Conservation (phyloP, 2,888 invertebrate species). For the Neoascia interrupta region DNA sequence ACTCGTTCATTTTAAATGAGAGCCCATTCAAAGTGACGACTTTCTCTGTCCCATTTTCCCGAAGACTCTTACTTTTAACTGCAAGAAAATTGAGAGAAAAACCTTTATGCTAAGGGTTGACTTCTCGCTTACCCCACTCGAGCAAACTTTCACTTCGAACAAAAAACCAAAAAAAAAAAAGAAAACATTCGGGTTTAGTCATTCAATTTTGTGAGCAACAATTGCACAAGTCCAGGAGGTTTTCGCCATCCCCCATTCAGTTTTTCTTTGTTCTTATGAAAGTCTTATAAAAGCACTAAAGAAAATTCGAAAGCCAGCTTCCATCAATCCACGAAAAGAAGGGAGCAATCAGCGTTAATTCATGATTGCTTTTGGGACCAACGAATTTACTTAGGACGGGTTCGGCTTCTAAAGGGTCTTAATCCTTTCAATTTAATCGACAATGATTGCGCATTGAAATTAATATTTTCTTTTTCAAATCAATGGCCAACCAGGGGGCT, state of each 20-base stretch:
- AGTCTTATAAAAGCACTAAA: too few species aligned
- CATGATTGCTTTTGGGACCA: conserved; percentile 35
- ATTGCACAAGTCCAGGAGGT: conserved; percentile 26
- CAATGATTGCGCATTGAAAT: conserved; percentile 33
- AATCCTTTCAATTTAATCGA: conserved; percentile 43
- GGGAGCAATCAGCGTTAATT: conserved; percentile 41
- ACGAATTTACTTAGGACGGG: not conserved
- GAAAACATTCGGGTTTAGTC: not conserved
- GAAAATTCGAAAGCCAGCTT: too few species aligned
- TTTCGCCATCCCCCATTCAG: conserved; percentile 12
- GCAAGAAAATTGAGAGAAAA: conserved; percentile 7
- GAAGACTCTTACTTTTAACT: not conserved
- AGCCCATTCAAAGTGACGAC: conserved; percentile 26
- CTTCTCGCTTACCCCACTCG: too few species aligned
- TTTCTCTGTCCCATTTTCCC: not conserved
- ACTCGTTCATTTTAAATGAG: conserved; percentile 41
- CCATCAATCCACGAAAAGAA: not conserved
- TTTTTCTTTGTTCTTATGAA: not conserved
- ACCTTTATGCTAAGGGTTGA: too few species aligned
- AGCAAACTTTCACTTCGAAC: not conserved
- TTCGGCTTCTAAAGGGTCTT: not conserved
- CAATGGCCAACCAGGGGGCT: not conserved
- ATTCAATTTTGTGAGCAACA: conserved; percentile 28
- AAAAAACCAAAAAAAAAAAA: not conserved
- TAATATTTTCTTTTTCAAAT: not conserved